Evolutionary conservation across 2,113 vertebrate genomes (phyloP).

Genomic region (Cochlearius cochlearius): DNA sequence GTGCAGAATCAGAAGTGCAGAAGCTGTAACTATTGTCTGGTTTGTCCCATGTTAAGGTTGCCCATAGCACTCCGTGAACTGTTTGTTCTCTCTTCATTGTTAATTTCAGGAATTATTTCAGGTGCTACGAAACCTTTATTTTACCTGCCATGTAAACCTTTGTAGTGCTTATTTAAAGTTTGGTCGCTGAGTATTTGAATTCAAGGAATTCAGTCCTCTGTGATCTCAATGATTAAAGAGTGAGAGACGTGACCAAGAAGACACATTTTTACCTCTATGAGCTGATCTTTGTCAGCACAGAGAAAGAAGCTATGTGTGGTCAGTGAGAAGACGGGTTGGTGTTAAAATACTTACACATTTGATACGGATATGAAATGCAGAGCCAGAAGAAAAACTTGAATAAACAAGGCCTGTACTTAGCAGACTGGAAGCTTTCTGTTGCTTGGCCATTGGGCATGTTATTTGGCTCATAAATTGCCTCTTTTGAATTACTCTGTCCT

Average conservation of each 20-base stretch:
- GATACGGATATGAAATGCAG: neutral
- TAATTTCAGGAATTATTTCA: neutral
- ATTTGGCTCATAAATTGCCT: neutral
- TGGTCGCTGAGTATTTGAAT: neutral
- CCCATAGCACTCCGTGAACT: neutral
- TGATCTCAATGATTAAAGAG: neutral
- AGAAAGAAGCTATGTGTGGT: neutral
- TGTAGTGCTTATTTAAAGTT: neutral
- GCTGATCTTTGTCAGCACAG: neutral
- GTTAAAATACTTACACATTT: neutral
- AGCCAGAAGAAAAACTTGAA: neutral
- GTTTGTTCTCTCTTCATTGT: neutral
- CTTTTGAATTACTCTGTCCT: neutral
- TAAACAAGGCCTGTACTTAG: neutral
- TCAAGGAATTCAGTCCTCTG: neutral
- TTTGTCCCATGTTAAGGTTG: neutral
- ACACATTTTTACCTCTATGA: neutral
- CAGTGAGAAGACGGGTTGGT: neutral
- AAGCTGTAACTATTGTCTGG: neutral
- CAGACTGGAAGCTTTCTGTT: neutral
- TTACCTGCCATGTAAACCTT: neutral
- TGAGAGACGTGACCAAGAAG: neutral
- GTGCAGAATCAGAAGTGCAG: neutral
- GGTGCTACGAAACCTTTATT: neutral
- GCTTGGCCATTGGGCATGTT: neutral